Evolutionary conservation across 2,888 invertebrate genomes (phyloP).

Genomic region (Yponomeuta plumbellus): DNA sequence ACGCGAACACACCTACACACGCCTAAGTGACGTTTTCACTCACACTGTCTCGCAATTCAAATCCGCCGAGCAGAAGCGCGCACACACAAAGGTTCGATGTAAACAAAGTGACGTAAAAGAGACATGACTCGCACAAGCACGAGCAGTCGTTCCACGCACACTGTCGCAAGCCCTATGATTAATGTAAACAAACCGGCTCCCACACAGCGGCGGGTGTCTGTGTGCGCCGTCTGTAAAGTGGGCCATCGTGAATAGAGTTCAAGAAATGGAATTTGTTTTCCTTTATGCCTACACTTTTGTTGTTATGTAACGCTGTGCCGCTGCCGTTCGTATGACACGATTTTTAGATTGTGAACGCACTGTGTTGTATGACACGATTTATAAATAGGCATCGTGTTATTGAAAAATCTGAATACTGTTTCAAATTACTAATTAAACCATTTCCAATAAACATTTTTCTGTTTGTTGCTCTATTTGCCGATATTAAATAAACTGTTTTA

Average conservation of each 20-base stretch:
- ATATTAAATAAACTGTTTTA: too few species aligned
- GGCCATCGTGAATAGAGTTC: conserved; percentile 12
- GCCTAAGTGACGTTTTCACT: conserved; percentile 53
- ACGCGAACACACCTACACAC: conserved; percentile 71
- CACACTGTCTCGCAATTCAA: conserved; percentile 21
- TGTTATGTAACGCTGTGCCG: not conserved
- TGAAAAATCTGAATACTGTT: too few species aligned
- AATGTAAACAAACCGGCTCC: conserved; percentile 72
- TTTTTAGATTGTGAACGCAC: not conserved
- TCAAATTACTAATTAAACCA: too few species aligned
- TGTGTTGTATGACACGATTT: not conserved
- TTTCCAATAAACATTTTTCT: too few species aligned
- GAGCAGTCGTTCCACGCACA: conserved; percentile 40
- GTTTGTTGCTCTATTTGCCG: too few species aligned
- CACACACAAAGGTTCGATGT: conserved; percentile 43
- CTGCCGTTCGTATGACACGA: not conserved
- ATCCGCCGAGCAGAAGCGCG: conserved; percentile 25
- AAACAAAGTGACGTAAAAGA: conserved; percentile 69
- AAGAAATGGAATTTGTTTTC: conserved; percentile 8
- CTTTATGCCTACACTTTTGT: not conserved
- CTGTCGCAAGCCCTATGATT: conserved; percentile 42
- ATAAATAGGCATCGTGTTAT: too few species aligned
- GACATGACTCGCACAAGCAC: conserved; percentile 57
- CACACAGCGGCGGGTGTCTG: conserved; percentile 23
- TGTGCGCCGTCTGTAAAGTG: conserved; percentile 10